phyloP scores from a whole-genome alignment of 2,797 vertebrate genomes.

The Pteropus rufus region DNA sequence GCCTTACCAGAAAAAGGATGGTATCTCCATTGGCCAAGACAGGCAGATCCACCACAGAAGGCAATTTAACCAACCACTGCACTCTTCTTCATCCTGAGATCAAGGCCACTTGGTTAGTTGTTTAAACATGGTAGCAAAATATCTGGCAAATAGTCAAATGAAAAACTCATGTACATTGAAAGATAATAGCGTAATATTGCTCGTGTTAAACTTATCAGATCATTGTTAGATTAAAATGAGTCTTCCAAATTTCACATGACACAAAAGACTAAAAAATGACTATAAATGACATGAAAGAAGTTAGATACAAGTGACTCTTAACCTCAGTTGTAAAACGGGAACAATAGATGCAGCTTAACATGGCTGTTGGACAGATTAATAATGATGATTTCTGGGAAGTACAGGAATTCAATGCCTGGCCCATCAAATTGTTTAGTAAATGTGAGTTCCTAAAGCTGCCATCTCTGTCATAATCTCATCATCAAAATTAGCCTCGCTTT shows the following conservation, averaged over 20 bases:
- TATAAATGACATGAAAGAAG: background rate
- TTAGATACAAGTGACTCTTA: background rate
- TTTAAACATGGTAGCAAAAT: background rate
- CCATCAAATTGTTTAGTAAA: background rate
- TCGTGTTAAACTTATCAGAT: background rate
- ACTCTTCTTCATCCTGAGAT: background rate
- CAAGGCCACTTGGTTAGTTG: background rate
- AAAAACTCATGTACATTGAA: background rate
- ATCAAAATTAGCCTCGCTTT: background rate
- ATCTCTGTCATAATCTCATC: background rate
- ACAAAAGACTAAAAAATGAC: background rate
- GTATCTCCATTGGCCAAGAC: rapidly evolving
- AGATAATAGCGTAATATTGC: background rate
- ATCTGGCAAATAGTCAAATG: background rate
- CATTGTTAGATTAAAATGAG: background rate
- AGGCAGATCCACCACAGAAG: background rate
- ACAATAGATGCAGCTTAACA: background rate
- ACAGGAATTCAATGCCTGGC: background rate
- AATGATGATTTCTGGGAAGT: background rate
- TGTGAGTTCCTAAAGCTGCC: background rate
- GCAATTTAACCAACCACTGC: rapidly evolving
- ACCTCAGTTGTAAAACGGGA: background rate
- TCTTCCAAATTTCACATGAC: background rate
- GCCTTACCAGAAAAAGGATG: background rate
- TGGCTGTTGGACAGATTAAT: background rate